Percentiles rank a stretch among this genome's conserved stretches.
Evolutionary conservation across 2,888 invertebrate genomes (phyloP).

Genomic region (Dynastes tityus): DNA sequence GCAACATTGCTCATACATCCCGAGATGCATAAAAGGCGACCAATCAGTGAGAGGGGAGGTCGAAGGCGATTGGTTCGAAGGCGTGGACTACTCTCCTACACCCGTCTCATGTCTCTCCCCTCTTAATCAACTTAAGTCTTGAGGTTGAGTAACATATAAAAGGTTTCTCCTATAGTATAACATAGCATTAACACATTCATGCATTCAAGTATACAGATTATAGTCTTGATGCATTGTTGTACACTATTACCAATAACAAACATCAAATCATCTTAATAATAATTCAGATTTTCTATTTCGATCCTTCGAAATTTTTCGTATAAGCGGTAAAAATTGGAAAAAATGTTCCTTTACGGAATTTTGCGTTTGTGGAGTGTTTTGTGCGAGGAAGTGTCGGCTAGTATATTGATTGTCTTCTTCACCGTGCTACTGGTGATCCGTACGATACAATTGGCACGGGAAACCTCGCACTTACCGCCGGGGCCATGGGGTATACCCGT

Average conservation of each 20-base stretch:
- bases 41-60: slow-evolving; percentile 55
- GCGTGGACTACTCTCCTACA: slow-evolving; percentile 51
- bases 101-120: slow-evolving; percentile 57
- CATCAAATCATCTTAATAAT: background rate
- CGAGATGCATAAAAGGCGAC: slow-evolving; percentile 53
- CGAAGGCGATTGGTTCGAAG: slow-evolving; percentile 53
- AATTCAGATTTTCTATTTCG: background rate
- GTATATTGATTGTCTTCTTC: slow-evolving; percentile 72
- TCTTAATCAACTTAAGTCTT: slow-evolving; percentile 58
- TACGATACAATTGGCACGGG: slow-evolving; percentile 64
- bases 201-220: slow-evolving; percentile 55
- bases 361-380: slow-evolving; percentile 70
- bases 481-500: slow-evolving; percentile 92
- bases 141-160: slow-evolving; percentile 61
- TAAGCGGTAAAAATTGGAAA: background rate
- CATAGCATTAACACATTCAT: slow-evolving; percentile 61
- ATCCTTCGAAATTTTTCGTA: background rate
- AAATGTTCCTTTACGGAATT: slow-evolving; percentile 73
- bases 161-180: slow-evolving; percentile 59
- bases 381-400: slow-evolving; percentile 64
- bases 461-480: slow-evolving; percentile 79
- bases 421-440: slow-evolving; percentile 70
- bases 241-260: slow-evolving; percentile 6
- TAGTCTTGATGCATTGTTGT: slow-evolving; percentile 48
- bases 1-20: slow-evolving; percentile 53